These are phyloP conservation scores for Chymomyza procnemis DNA, from an alignment of 2,888 invertebrate genomes.

Conservation along the genomic window DNA sequence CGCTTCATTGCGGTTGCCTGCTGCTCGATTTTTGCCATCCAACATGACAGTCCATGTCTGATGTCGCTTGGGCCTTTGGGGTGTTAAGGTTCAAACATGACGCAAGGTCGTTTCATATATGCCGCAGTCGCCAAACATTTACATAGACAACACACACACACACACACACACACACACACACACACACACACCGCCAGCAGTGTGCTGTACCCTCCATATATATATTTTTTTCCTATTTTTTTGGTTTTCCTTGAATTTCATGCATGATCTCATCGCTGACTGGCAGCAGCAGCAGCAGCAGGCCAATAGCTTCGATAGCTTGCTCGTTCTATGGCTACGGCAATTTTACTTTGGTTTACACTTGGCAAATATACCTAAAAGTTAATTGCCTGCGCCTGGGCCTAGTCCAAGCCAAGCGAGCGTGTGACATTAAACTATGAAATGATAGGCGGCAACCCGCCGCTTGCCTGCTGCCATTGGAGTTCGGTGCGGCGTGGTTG, in stretches of 20 bases:
- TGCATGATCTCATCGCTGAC: conserved; percentile 71
- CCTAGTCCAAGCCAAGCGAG: neutral
- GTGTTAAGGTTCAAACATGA: conserved; percentile 72
- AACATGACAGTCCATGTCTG: neutral
- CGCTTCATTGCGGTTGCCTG: conserved; percentile 17
- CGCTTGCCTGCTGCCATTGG: neutral
- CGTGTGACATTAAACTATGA: conserved; percentile 64
- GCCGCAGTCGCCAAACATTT: conserved; percentile 56
- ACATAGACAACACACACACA: conserved; percentile 40
- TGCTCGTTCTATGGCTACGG: neutral
- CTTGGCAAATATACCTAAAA: conserved; percentile 50
- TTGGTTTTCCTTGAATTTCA: conserved; percentile 45
- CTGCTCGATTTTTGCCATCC: conserved; percentile 1
- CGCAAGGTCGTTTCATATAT: conserved; percentile 63
- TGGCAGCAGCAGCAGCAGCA: conserved; percentile 55
- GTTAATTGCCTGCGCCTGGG: conserved; percentile 54
- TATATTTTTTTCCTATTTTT: conserved; percentile 20
- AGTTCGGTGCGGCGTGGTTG: neutral
- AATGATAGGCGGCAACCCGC: conserved; percentile 52
- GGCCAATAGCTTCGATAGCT: conserved; percentile 29
- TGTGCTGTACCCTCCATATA: neutral
- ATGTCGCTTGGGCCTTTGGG: conserved; percentile 16
- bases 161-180: conserved; percentile 9
- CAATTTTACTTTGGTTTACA: conserved; percentile 3
- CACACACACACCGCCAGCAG: neutral